Base-by-base conservation (phyloP, 2,888 invertebrate genomes). In the Boloria selene region DNA sequence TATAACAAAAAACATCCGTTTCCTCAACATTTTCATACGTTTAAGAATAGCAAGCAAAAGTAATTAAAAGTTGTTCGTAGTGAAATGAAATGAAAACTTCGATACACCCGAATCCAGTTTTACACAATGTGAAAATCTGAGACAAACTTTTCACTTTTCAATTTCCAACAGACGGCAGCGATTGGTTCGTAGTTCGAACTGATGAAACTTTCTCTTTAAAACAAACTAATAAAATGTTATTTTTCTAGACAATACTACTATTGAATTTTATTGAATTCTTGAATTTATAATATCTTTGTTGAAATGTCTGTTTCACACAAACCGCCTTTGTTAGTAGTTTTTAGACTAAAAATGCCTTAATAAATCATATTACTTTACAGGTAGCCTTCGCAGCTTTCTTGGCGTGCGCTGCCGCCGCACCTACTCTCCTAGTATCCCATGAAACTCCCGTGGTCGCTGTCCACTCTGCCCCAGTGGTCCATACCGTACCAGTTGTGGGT, bases 401-500 rank as follows among this genome's bases (percentile, higher is more conserved):
- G 80, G 93, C 93, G 71, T 90, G 86, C 82, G 93, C 83, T 70
- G 90, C 90, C 62, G 91, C 92, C 75, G 87, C 90, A 18, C 90
- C 91, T 7, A 89, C 90, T 49, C 78, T 89, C 26, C 77, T 89
- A n/a, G 74, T 90, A 2, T 76, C 81, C 38, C 87, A 87, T 72
- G 79, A 86, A 61, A 74, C 87, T 51, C 86, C 87, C 52, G 83
- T 87, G 49, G 88, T 90, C 17, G 82, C 83, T 59, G 80, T 87
- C 61, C 85, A 86, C 62, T 73, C 83, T 45, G 80, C 84, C 1
- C 90, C 90, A 3, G 83, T 88, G 47, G 83, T 88, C 45, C 84
- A 84, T 77, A 75, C 81, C 38, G 79, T 82, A 13, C 82, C 82
- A n/a, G 75, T 82, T 4, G 75, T 82, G 3, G 81, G 75, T 47